Conservation (phyloP, 2,113 vertebrate species). For the Megaleporinus macrocephalus region DNA sequence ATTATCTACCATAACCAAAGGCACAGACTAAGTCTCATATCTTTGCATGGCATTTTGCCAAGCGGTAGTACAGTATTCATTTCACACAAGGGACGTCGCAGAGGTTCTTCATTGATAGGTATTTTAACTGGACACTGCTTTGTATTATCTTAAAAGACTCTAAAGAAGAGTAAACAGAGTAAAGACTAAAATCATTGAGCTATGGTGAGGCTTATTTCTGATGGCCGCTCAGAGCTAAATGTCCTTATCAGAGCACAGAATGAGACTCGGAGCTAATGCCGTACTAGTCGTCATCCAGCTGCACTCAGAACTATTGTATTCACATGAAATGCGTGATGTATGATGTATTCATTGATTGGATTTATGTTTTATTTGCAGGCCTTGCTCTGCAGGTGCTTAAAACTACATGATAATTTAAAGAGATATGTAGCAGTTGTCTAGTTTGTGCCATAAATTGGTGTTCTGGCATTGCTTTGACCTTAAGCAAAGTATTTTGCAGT, state of each 20-base stretch:
- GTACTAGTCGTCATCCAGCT: background rate
- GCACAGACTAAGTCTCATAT: conserved; percentile 12
- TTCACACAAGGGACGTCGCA: background rate
- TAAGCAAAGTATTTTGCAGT: conserved; percentile 1
- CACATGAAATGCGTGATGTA: background rate
- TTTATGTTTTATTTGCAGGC: conserved; percentile 6
- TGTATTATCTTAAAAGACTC: conserved; percentile 2
- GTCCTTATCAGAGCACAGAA: background rate
- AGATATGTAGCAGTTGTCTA: conserved; percentile 20
- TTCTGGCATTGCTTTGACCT: background rate
- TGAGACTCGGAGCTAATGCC: background rate
- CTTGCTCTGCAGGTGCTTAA: conserved; percentile 27
- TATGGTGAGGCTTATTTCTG: background rate
- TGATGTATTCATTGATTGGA: too few relatives aligned
- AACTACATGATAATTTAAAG: conserved; percentile 4
- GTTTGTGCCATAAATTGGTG: conserved; percentile 3
- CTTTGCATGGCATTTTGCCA: conserved; percentile 22
- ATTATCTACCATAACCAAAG: background rate
- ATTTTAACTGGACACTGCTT: background rate
- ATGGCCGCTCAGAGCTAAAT: background rate
- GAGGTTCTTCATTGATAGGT: background rate
- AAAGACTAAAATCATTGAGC: background rate
- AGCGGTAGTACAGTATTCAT: conserved; percentile 9
- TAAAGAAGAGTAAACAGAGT: conserved; percentile 19
- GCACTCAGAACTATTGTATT: background rate